Evolutionary conservation across 2,797 vertebrate species (phyloP).

Genomic region (Petrocephalus schoutedeni): DNA sequence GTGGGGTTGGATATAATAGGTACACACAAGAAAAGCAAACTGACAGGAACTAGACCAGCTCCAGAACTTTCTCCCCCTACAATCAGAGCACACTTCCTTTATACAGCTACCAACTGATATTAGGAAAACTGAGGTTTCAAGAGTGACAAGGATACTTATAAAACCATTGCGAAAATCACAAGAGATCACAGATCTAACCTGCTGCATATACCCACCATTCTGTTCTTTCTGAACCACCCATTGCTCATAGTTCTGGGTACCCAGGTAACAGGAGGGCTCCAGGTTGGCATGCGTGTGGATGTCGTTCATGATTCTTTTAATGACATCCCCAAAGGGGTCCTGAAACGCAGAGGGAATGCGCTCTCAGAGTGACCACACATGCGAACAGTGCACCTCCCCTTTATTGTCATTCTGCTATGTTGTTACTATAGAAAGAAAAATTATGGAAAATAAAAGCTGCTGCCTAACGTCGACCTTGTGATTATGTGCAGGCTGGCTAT

Average conservation of each 20-base stretch:
- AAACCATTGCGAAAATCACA: background rate
- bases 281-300: slow-evolving; percentile 76
- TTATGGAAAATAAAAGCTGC: background rate
- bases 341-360: slow-evolving; percentile 48
- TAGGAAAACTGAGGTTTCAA: background rate
- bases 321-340: slow-evolving; percentile 87
- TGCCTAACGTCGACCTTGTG: background rate
- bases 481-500: background rate
- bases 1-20: background rate
- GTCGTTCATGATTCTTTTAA: slow-evolving; percentile 78
- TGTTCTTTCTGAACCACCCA: slow-evolving; percentile 82
- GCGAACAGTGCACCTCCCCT: too few species aligned
- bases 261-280: slow-evolving; percentile 70
- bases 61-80: background rate
- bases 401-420: background rate
- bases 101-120: background rate
- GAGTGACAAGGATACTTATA: background rate
- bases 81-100: background rate
- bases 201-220: slow-evolving; percentile 58
- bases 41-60: background rate
- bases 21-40: background rate
- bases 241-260: slow-evolving; percentile 88
- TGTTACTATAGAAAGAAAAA: background rate
- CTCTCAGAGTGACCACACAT: background rate
- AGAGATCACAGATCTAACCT: background rate